Conservation (phyloP, 2,797 vertebrate species). For the Cirrhinus molitorella region DNA sequence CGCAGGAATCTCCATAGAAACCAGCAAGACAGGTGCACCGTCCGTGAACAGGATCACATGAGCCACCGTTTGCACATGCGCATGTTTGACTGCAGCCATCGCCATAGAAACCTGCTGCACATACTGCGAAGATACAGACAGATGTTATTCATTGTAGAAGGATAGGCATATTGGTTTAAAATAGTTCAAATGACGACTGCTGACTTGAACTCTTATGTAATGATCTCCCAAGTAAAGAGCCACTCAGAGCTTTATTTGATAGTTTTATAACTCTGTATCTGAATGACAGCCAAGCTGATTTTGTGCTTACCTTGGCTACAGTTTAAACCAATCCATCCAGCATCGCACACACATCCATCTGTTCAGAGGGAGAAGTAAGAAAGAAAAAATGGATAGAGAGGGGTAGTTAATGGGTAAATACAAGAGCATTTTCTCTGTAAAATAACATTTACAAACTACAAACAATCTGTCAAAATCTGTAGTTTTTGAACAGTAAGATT, state of each 20-base stretch:
- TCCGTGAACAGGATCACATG: constrained; percentile 82
- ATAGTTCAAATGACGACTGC: not conserved
- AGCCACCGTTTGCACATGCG: constrained; percentile 78
- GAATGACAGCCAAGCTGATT: not conserved
- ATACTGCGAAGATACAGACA: constrained; percentile 73
- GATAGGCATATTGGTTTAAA: not conserved
- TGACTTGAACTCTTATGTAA: constrained; percentile 3
- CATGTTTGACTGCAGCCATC: constrained; percentile 81
- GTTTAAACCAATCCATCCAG: constrained; percentile 88
- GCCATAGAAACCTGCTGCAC: constrained; percentile 84
- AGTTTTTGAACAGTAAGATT: too few relatives aligned
- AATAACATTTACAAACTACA: too few relatives aligned
- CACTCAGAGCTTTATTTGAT: not conserved
- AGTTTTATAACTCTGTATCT: not conserved
- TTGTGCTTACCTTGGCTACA: constrained; percentile 85
- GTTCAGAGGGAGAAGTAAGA: constrained; percentile 46
- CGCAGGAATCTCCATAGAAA: constrained; percentile 80
- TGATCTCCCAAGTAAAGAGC: not conserved
- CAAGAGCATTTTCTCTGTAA: too few relatives aligned
- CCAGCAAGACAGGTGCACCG: constrained; percentile 83
- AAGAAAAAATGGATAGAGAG: not conserved
- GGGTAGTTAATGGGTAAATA: not conserved
- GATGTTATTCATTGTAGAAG: not conserved
- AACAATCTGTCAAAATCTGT: too few relatives aligned
- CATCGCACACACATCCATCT: constrained; percentile 89